Evolutionary conservation across 2,888 invertebrate genomes (phyloP).

Genomic region (Drosophila subsilvestris): DNA sequence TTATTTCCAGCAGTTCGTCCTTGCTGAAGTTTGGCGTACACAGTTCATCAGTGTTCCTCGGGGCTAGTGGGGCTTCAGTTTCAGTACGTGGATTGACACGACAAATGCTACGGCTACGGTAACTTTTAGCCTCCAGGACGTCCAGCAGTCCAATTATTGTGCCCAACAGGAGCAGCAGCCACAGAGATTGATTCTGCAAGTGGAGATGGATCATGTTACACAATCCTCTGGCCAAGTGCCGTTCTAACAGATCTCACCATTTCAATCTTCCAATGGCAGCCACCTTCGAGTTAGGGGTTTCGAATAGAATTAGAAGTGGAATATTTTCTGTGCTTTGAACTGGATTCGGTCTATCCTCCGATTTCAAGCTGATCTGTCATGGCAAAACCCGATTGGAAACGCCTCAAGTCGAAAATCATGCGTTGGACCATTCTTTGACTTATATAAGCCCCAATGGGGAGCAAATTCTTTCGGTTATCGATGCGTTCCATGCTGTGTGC

Average conservation of each 20-base stretch:
- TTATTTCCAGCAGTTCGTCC: conserved; percentile 14
- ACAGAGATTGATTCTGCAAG: background rate
- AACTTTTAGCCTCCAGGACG: background rate
- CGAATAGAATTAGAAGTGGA: background rate
- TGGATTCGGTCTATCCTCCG: background rate
- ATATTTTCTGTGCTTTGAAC: background rate
- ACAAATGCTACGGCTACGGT: no score
- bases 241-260: background rate
- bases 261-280: background rate
- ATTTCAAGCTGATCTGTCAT: background rate
- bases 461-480: no score
- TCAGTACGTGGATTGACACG: no score
- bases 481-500: no score
- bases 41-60: background rate
- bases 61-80: no score
- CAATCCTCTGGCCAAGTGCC: background rate
- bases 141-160: background rate
- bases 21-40: conserved; percentile 6
- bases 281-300: background rate
- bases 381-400: background rate
- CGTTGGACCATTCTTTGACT: background rate
- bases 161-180: background rate
- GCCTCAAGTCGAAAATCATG: background rate
- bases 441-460: background rate
- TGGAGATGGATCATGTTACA: background rate